Base-by-base conservation (phyloP, 2,888 invertebrate species). In the Caenorhabditis sp. region DNA sequence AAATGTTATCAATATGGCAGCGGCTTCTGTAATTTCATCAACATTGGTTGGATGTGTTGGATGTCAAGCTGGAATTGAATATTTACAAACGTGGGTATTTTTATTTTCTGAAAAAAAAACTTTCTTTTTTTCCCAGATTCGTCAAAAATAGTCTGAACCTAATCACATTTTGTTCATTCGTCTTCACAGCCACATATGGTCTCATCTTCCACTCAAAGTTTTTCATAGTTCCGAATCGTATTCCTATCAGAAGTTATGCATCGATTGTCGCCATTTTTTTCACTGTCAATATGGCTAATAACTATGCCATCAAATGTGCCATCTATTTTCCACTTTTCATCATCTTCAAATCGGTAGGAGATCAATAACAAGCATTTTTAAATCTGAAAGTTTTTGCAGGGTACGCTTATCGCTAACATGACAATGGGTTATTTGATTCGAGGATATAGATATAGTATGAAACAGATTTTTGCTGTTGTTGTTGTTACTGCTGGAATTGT, bases 291-390 rank as follows among this genome's bases (percentile, higher is more conserved):
- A 93, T 95, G 0, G 92, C 93, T 69, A 90, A 90, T 82, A 99
- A 97, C 88, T 94, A 94, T 90, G 95, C 96, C 0, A 94, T 97
- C 86, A 92, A 93, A 88, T 97, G 95, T 87, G 95, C 96, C 88
- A 95, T 97, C 86, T 92, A 97, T 0, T 95, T 99, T 93, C 97
- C 97, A 0, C 90, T 97, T 58, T 97, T 97, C 88, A 96, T 97
- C 93, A 96, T 99, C 88, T 97, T 97, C 89, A 91, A 97, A 90
- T 93, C 97, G 66, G 93, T 93, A 90, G 91, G 92, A 88, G n/a
- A 36, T 43, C 43, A 24, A 37, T 12, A 24, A 27, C 31, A 57
- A 37, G 17, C n/a, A 43, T n/a, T 14, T n/a, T 5, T 14, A 31
- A 58, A 58, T 58, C 10, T 31, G 5, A 31, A 31, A 31, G 17